These are phyloP conservation scores for Ichneumon xanthorius DNA, from an alignment of 2,888 invertebrate genomes.

Conservation along the genomic window DNA sequence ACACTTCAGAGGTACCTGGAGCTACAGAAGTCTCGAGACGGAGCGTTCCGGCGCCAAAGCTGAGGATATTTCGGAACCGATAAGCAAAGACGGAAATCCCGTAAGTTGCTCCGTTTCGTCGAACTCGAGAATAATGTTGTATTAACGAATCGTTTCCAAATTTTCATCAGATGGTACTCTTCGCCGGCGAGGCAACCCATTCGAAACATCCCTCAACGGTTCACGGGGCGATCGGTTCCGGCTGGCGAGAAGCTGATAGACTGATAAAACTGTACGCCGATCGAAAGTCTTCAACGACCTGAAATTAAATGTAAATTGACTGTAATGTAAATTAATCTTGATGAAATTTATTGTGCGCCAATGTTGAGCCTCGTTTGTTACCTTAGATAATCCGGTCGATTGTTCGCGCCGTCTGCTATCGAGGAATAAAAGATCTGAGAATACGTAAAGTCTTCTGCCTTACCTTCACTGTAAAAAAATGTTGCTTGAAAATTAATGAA, in stretches of 20 bases:
- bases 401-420: neutral
- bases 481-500: too few species aligned
- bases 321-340: neutral
- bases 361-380: neutral
- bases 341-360: neutral
- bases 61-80: constrained; percentile 86
- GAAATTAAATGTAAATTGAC: too few species aligned
- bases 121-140: neutral
- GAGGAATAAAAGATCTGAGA: too few species aligned
- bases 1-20: constrained; percentile 90
- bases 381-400: neutral
- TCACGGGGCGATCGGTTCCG: constrained; percentile 90
- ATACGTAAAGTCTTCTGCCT: too few species aligned
- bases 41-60: constrained; percentile 85
- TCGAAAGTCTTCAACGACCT: constrained; percentile 10
- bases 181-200: constrained; percentile 89
- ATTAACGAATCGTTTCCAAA: neutral
- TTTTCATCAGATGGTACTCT: constrained; percentile 86
- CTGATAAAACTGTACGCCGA: constrained; percentile 78
- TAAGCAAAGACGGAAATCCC: constrained; percentile 80
- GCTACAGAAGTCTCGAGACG: constrained; percentile 86
- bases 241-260: constrained; percentile 90
- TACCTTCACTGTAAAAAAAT: too few species aligned
- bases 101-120: constrained; percentile 61
- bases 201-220: constrained; percentile 87